Percentiles rank a stretch among this genome's conserved stretches.
Conservation (phyloP, 2,888 invertebrate genomes). For the Lasioglossum lativentre region DNA sequence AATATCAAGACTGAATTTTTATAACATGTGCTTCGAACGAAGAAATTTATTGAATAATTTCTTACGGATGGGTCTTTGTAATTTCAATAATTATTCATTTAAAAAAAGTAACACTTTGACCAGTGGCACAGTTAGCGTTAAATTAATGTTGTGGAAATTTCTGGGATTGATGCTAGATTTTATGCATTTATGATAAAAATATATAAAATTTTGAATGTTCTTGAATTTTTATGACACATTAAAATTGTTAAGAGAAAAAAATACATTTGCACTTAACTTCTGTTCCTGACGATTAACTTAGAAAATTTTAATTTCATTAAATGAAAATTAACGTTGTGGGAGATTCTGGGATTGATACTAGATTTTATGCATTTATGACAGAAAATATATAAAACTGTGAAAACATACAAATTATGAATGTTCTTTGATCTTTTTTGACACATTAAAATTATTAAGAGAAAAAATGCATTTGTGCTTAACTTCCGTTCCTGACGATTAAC, state of each 20-base stretch:
- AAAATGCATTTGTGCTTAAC: no score
- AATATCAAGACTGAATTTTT: neutral
- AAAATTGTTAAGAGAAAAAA: neutral
- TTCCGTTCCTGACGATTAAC: no score
- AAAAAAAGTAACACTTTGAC: neutral
- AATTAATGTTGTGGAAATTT: neutral
- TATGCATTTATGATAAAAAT: neutral
- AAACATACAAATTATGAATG: no score
- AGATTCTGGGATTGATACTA: neutral
- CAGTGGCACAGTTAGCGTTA: neutral
- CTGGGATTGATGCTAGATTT: neutral
- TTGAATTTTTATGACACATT: neutral
- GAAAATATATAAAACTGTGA: no score
- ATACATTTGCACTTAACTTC: neutral
- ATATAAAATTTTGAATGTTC: neutral
- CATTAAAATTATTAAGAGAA: neutral
- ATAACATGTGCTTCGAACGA: neutral
- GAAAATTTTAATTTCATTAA: no score
- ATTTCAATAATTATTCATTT: neutral
- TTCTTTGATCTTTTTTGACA: neutral
- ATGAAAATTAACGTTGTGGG: no score
- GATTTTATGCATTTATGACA: neutral
- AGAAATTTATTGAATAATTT: neutral
- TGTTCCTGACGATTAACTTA: no score
- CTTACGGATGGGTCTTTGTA: no score